Base-by-base conservation (phyloP, 2,888 invertebrate species). In the Cryptus armator region DNA sequence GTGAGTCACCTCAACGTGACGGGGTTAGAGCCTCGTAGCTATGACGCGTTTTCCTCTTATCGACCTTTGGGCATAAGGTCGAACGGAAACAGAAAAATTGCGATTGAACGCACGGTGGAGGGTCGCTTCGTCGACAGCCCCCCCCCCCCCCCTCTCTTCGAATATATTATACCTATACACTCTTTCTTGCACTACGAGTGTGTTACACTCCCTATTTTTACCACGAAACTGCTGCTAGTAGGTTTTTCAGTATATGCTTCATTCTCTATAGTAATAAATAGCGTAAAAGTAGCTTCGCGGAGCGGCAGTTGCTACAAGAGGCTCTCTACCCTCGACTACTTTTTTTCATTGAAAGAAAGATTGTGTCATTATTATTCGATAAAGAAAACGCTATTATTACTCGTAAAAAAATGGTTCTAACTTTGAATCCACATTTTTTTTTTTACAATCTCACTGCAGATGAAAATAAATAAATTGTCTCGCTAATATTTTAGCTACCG, bases 11-110 rank as follows among this genome's bases (percentile, higher is more conserved):
- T 74, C 85, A 24, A 56, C 74, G 80, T 70, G 64, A 16, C 48
- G 43, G 44, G 44, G 37, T 43, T 37, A 7, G 56, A 56, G 56
- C 56, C 51, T 46, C 74, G 59, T 12, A 59, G 81, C 85, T 82
- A 81, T 85, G 85, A 80, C 82, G 88, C 84, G 88, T 91, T 90
- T 89, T 88, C 87, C 88, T 84, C 88, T 81, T 89, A 90, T 91
- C 91, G 90, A 90, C 89, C 88, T 90, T 86, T 85, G 79, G 83
- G 77, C 76, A 59, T 48, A 64, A 86, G 82, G 85, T 85, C 85
- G 85, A 78, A 53, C 78, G 85, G 82, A 82, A 85, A 85, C 70
- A 44, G 87, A 87, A 90, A 90, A 90, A 88, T 85, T 76, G 82
- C 85, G 86, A 85, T 87, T 87, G 88, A 80, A 24, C 72, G 83